Conservation (phyloP, 2,888 invertebrate genomes). For the Sialis lutaria region DNA sequence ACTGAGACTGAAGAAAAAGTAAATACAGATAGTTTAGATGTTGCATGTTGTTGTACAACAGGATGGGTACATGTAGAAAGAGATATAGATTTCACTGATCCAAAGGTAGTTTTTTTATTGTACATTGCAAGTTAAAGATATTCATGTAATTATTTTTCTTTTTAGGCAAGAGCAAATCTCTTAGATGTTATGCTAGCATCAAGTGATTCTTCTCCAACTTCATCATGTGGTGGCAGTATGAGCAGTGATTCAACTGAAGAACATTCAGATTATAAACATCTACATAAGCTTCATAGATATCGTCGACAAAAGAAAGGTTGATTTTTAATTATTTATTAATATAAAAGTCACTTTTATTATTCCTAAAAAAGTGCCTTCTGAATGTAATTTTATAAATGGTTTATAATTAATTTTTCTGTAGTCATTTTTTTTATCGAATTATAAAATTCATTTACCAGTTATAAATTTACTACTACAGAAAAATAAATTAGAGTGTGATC, state of each 20-base stretch:
- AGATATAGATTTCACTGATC: conserved; percentile 61
- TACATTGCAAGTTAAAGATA: conserved; percentile 3
- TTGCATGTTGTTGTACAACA: conserved; percentile 49
- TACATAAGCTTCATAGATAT: conserved; percentile 48
- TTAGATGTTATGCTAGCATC: conserved; percentile 63
- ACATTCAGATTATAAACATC: conserved; percentile 45
- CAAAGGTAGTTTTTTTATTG: conserved; percentile 36
- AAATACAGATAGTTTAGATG: conserved; percentile 30
- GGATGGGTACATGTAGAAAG: conserved; percentile 68
- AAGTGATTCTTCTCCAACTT: conserved; percentile 49
- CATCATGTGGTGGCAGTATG: conserved; percentile 45
- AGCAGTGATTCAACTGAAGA: conserved; percentile 40
- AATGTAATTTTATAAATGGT: too few species aligned
- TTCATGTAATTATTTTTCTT: conserved; percentile 5
- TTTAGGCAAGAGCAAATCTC: conserved; percentile 55
- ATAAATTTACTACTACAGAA: too few species aligned
- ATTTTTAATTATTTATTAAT: too few species aligned
- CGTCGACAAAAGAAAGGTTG: conserved; percentile 62
- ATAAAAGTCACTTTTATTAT: too few species aligned
- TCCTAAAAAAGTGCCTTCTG: too few species aligned
- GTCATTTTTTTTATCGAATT: too few species aligned
- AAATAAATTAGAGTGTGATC: too few species aligned
- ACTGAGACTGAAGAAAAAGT: conserved; percentile 9
- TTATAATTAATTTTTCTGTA: too few species aligned
- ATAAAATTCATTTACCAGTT: too few species aligned